Conservation (phyloP, 2,888 invertebrate species). For the Gnatocerus cornutus region DNA sequence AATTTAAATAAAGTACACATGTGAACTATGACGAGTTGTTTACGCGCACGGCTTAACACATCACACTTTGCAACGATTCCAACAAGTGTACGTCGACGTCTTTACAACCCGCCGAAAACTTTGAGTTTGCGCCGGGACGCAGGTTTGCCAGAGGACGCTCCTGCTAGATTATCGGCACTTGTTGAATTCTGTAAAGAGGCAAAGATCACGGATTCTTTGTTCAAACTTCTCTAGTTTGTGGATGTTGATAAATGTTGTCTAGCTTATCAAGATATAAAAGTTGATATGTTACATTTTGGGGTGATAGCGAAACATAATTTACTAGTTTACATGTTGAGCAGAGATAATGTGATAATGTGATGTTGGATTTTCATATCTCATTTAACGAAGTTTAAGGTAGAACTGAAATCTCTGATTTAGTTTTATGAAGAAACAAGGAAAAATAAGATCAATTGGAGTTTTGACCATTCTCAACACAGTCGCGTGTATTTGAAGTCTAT, state of each 20-base stretch:
- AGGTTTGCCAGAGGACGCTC: constrained; percentile 34
- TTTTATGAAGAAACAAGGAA: too few relatives aligned
- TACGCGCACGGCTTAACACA: constrained; percentile 54
- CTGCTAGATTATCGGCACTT: constrained; percentile 10
- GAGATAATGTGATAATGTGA: too few relatives aligned
- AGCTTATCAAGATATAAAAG: too few relatives aligned
- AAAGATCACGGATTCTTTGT: background rate
- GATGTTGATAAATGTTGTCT: too few relatives aligned
- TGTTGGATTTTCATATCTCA: too few relatives aligned
- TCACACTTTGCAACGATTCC: constrained; percentile 55
- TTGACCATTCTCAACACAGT: too few relatives aligned
- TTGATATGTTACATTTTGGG: too few relatives aligned
- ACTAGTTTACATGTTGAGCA: background rate
- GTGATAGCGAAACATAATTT: background rate
- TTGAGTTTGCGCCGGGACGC: constrained; percentile 56
- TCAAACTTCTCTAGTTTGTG: too few relatives aligned
- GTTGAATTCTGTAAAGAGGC: constrained; percentile 21
- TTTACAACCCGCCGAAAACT: constrained; percentile 56
- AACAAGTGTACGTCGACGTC: constrained; percentile 54
- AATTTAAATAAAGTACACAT: constrained; percentile 57
- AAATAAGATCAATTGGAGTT: too few relatives aligned
- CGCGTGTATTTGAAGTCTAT: too few relatives aligned
- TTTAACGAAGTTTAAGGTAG: too few relatives aligned
- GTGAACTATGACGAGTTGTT: constrained; percentile 53
- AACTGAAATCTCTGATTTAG: too few relatives aligned